Evolutionary conservation across 2,797 vertebrate species (phyloP).

Genomic region (Huso huso): DNA sequence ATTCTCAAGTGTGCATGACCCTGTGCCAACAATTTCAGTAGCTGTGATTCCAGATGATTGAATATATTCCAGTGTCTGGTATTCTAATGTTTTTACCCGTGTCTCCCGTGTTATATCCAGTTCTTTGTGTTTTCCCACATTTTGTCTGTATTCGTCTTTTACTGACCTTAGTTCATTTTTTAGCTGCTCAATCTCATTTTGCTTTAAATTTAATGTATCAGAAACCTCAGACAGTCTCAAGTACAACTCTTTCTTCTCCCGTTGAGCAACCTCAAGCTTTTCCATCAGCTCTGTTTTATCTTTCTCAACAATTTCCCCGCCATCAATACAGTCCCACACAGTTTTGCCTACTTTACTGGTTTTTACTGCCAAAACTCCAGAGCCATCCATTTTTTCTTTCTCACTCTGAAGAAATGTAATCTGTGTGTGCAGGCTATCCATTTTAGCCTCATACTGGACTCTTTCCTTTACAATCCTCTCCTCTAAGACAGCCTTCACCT

Average conservation of each 20-base stretch:
- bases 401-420: constrained; percentile 45
- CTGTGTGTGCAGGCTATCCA: constrained; percentile 59
- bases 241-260: constrained; percentile 68
- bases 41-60: constrained; percentile 21
- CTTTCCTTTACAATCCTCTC: constrained; percentile 62
- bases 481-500: constrained; percentile 69
- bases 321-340: constrained; percentile 32
- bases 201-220: constrained; percentile 58
- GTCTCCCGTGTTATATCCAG: constrained; percentile 38
- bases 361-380: constrained; percentile 12
- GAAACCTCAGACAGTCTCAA: constrained; percentile 64
- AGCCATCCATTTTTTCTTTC: constrained; percentile 17
- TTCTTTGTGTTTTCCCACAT: constrained; percentile 50
- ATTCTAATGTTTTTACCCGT: constrained; percentile 12
- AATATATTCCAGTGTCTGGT: constrained; percentile 24
- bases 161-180: constrained; percentile 58
- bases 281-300: constrained; percentile 79
- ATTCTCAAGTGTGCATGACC: constrained; percentile 33
- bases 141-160: constrained; percentile 51
- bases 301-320: constrained; percentile 63
- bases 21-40: constrained; percentile 15
- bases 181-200: constrained; percentile 56
- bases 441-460: constrained; percentile 61
- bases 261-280: constrained; percentile 71
- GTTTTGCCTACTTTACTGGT: constrained; percentile 27